Percentiles rank a stretch among this genome's conserved stretches.
phyloP scores from a whole-genome alignment of 2,888 invertebrate species.

The Cephus pulcher region DNA sequence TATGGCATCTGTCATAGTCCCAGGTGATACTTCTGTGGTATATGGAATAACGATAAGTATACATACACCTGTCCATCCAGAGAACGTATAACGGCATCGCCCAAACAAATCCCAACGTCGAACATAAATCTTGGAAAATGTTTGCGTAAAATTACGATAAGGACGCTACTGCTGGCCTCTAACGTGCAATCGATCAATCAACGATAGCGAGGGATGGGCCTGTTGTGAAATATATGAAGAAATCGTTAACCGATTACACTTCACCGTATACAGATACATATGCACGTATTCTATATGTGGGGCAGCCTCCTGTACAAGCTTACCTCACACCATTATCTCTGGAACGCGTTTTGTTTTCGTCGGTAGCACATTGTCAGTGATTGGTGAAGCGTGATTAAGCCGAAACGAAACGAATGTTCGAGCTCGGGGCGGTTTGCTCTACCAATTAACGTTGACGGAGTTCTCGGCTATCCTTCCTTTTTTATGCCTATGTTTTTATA shows the following conservation, averaged over 20 bases:
- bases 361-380: background rate
- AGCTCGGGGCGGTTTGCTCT: background rate
- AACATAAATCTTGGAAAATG: background rate
- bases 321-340: background rate
- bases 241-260: background rate
- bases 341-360: slow-evolving; percentile 1
- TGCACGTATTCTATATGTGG: background rate
- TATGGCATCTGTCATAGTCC: background rate
- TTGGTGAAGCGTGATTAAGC: slow-evolving; percentile 6
- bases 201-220: background rate
- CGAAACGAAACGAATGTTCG: slow-evolving; percentile 6
- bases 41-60: background rate
- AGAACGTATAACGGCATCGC: background rate
- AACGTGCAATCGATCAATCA: background rate
- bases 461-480: background rate
- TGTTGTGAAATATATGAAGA: background rate
- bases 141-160: background rate
- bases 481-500: background rate
- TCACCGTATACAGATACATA: background rate
- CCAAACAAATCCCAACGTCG: background rate
- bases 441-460: background rate
- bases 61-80: background rate
- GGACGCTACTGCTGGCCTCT: background rate
- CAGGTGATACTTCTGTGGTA: background rate
- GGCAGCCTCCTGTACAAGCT: background rate